Base-by-base conservation (phyloP, 2,888 invertebrate species). In the Philereme transversata region DNA sequence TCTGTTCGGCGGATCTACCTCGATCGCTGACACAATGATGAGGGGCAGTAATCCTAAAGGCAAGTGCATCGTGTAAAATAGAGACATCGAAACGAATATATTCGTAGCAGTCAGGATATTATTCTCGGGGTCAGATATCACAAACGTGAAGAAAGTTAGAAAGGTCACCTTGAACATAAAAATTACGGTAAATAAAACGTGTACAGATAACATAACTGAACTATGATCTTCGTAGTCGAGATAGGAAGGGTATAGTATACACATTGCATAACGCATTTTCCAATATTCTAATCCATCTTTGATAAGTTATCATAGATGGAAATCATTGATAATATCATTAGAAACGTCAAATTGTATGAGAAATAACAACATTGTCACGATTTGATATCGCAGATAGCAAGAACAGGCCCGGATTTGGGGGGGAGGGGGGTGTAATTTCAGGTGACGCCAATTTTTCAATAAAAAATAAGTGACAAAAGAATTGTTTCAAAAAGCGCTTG, bases 41-140 rank as follows among this genome's bases (percentile, higher is more conserved):
- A 96, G 93, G 49, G 96, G 96, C 76, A 98, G 93, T 84, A 97
- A 94, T 73, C 96, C 95, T 89, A 98, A 93, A 62, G 98, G 98
- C 88, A 98, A 94, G 82, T 97, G 94, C 84, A 98, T 95, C 73
- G 97, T 95, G 89, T 96, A 96, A 93, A 98, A 98, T 74, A 98
- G 93, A 43, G 97, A 94, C 78, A 98, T 93, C 70, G 97, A 95
- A 57, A 98, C 98, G 90, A 98, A 98, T 64, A 96, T 96, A 84
- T 95, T 96, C 83, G 95, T 93, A 34, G 97, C 95, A 75, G 96
- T 96, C 84, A 98, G 92, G 68, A 95, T 85, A 88, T 98, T 94
- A 73, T 94, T 93, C 75, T 94, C 93, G 47, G 94, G 93, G 77
- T 94, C 94, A 71, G 93, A 88, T 76, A 96, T 89, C 72, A 97